phyloP scores from a whole-genome alignment of 2,113 vertebrate genomes.

The Psittacara wagleri region DNA sequence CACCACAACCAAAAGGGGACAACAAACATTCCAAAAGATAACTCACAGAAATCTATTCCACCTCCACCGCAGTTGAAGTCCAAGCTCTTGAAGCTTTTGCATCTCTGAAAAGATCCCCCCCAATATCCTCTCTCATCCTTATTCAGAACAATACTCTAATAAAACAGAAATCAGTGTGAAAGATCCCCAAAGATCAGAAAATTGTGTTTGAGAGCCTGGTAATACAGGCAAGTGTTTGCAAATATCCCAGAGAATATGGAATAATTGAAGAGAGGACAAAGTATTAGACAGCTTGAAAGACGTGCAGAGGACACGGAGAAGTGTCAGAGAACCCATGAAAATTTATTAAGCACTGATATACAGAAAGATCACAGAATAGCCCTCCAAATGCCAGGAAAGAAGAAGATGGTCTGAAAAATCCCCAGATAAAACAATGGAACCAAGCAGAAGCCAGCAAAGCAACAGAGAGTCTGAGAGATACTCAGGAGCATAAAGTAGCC shows the following conservation, averaged over 20 bases:
- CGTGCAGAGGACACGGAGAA: background rate
- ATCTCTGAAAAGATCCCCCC: background rate
- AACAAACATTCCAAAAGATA: background rate
- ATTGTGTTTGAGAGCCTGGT: background rate
- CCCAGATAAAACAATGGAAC: background rate
- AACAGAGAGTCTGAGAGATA: background rate
- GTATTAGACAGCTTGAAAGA: background rate
- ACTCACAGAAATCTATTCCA: background rate
- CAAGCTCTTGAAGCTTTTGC: background rate
- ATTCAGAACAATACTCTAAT: background rate
- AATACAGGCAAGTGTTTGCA: background rate
- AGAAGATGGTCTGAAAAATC: background rate
- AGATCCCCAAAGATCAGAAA: background rate
- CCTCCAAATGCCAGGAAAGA: background rate
- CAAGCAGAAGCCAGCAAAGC: background rate
- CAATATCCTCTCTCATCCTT: background rate
- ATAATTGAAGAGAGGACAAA: background rate
- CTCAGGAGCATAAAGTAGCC: background rate
- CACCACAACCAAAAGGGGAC: background rate
- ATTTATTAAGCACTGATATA: background rate
- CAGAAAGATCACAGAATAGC: background rate
- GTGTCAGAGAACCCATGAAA: background rate
- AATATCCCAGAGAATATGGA: background rate
- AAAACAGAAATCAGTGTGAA: background rate
- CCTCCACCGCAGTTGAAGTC: background rate